Conservation (phyloP, 2,797 vertebrate species). For the Neoniphon sammara region DNA sequence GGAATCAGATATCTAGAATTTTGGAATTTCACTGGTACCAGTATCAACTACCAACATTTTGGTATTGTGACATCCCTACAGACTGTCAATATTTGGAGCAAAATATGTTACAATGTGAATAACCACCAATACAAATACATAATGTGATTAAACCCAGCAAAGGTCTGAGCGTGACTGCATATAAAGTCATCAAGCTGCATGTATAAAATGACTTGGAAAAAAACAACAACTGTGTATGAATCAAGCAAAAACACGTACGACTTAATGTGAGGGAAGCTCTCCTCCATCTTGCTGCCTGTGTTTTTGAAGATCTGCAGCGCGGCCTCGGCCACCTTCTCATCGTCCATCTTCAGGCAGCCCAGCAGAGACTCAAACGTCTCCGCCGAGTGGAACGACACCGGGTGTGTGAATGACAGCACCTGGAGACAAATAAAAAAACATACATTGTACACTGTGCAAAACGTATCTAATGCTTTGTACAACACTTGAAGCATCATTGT, state of each 20-base stretch:
- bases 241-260: slow-evolving; percentile 84
- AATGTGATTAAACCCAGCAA: too few relatives aligned
- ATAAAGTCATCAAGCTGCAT: neutral
- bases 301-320: slow-evolving; percentile 99
- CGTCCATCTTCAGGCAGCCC: slow-evolving; percentile 98
- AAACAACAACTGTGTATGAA: too few relatives aligned
- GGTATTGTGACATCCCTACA: too few relatives aligned
- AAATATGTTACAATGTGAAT: neutral
- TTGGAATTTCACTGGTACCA: too few relatives aligned
- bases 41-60: too few relatives aligned
- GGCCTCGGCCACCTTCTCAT: slow-evolving; percentile 98
- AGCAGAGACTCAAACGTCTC: slow-evolving; percentile 98
- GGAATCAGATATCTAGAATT: too few relatives aligned
- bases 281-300: slow-evolving; percentile 96
- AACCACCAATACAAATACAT: too few relatives aligned
- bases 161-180: too few relatives aligned
- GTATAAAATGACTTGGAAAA: neutral
- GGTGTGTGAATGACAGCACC: slow-evolving; percentile 99
- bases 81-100: neutral
- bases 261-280: slow-evolving; percentile 97
- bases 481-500: too few relatives aligned
- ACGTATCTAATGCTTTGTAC: neutral
- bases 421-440: slow-evolving; percentile 58
- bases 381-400: slow-evolving; percentile 98
- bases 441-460: neutral